Evolutionary conservation across 2,113 vertebrate species (phyloP).

Genomic region (Podilymbus podiceps): DNA sequence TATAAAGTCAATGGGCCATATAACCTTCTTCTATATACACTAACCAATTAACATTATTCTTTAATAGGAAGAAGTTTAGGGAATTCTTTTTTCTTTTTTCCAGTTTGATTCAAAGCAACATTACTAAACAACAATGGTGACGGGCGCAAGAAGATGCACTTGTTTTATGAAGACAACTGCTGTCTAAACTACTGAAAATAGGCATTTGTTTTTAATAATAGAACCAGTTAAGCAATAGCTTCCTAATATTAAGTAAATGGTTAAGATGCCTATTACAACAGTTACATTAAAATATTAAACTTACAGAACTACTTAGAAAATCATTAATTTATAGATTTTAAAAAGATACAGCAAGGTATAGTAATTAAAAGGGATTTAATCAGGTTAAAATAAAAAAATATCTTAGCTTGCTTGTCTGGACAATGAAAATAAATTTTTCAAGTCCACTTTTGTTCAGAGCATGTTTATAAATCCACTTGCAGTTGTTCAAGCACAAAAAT

Average conservation of each 20-base stretch:
- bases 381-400: background rate
- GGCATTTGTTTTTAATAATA: background rate
- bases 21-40: slow-evolving; percentile 64
- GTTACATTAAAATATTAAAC: background rate
- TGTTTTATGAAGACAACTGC: background rate
- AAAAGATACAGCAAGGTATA: background rate
- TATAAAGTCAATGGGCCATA: slow-evolving; percentile 74
- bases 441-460: background rate
- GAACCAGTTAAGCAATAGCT: background rate
- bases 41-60: slow-evolving; percentile 71
- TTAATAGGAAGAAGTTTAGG: slow-evolving; percentile 69
- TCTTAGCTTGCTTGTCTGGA: background rate
- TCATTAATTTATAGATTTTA: background rate
- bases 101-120: slow-evolving; percentile 41
- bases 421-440: background rate
- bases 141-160: background rate
- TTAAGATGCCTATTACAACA: background rate
- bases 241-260: background rate
- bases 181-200: background rate
- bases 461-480: background rate
- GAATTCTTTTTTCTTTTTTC: slow-evolving; percentile 49
- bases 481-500: background rate
- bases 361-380: background rate
- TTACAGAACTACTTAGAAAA: background rate
- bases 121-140: slow-evolving; percentile 7